Percentiles rank a stretch among this genome's conserved stretches.
Conservation (phyloP, 23 tunicate genomes). For the Aplidium turbinatum region DNA sequence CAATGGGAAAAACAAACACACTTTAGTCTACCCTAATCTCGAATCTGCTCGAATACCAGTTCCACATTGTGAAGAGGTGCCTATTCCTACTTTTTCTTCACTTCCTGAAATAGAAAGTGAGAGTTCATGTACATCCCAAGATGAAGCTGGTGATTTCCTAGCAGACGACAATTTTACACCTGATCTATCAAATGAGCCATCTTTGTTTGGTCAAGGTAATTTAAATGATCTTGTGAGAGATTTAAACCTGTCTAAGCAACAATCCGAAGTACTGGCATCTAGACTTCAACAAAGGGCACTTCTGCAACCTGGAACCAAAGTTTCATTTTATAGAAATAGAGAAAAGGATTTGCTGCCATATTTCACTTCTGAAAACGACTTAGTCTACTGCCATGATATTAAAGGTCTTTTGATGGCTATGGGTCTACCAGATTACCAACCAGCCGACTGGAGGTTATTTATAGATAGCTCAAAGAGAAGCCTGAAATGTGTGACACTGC, state of each 20-base stretch:
- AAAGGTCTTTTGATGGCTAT: constrained; percentile 13
- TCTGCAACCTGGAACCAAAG: constrained; percentile 8
- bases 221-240: constrained; percentile 16
- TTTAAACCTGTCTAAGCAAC: constrained; percentile 2
- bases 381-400: constrained; percentile 13
- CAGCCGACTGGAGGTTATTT: constrained; percentile 15
- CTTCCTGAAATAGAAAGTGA: too few relatives aligned
- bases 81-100: constrained; percentile 25
- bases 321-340: constrained; percentile 15
- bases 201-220: constrained; percentile 25
- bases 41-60: constrained; percentile 28
- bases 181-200: too few relatives aligned
- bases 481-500: constrained; percentile 4
- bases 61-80: constrained; percentile 17
- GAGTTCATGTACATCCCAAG: too few relatives aligned
- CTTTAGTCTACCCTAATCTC: constrained; percentile 23
- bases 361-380: constrained; percentile 5
- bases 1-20: constrained; percentile 1
- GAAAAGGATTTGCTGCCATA: constrained; percentile 11
- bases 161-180: too few relatives aligned
- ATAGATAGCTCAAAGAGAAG: constrained; percentile 18
- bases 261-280: constrained; percentile 12
- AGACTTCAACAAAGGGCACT: constrained; percentile 10
- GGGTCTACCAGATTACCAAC: background rate
- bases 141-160: too few relatives aligned